These are phyloP conservation scores for Zygothrica quintamaculata DNA, from an alignment of 2,888 invertebrate genomes.

Conservation along the genomic window DNA sequence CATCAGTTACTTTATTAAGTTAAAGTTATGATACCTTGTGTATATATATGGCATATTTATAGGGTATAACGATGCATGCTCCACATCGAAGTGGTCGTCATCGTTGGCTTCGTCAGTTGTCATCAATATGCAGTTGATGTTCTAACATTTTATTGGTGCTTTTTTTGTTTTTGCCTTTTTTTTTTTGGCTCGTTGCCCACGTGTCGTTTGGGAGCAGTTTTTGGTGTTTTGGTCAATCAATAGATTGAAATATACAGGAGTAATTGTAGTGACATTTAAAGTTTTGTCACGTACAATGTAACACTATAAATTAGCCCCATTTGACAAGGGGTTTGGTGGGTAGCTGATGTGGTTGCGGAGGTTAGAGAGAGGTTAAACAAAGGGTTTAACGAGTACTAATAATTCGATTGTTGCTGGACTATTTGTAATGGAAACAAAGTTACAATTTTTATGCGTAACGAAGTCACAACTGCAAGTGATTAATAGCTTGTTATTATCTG, in stretches of 20 bases:
- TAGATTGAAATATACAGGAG: slow-evolving; percentile 27
- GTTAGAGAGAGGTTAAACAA: too few relatives aligned
- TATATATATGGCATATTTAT: not conserved
- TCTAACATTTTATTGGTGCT: slow-evolving; percentile 57
- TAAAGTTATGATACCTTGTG: too few relatives aligned
- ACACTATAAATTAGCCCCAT: slow-evolving; percentile 66
- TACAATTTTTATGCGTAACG: slow-evolving; percentile 33
- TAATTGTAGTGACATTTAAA: slow-evolving; percentile 44
- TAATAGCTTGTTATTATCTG: not conserved
- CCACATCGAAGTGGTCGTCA: slow-evolving; percentile 16
- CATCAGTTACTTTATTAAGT: too few relatives aligned
- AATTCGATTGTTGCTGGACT: not conserved
- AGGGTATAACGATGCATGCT: slow-evolving; percentile 29
- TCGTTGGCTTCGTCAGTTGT: slow-evolving; percentile 31
- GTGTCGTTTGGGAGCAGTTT: slow-evolving; percentile 37
- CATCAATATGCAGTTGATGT: slow-evolving; percentile 75
- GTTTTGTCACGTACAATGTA: slow-evolving; percentile 68
- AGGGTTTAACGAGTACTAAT: too few relatives aligned
- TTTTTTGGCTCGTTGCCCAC: slow-evolving; percentile 59
- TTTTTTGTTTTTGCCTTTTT: slow-evolving; percentile 12
- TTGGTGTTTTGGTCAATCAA: slow-evolving; percentile 36
- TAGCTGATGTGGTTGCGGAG: too few relatives aligned
- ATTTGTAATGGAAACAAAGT: slow-evolving; percentile 37
- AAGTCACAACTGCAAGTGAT: slow-evolving; percentile 6
- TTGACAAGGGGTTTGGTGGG: slow-evolving; percentile 41